Conservation (phyloP, 1,140 invertebrate species). For the Bombus pyrosoma region DNA sequence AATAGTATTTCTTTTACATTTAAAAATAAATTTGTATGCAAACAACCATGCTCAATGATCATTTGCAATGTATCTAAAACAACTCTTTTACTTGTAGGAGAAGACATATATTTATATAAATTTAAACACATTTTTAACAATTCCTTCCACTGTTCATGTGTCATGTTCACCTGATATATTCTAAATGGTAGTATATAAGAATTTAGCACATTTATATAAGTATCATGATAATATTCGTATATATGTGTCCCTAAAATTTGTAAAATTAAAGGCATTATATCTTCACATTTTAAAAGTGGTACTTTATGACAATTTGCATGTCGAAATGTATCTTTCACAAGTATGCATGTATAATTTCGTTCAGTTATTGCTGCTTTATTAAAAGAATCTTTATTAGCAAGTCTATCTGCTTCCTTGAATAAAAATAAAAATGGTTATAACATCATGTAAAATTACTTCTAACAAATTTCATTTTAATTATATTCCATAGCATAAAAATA, state of each 20-base stretch:
- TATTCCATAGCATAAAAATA: background rate
- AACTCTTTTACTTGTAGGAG: constrained; percentile 53
- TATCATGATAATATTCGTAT: constrained; percentile 67
- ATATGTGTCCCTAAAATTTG: constrained; percentile 59
- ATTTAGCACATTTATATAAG: constrained; percentile 66
- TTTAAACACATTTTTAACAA: constrained; percentile 60
- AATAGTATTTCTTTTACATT: constrained; percentile 61
- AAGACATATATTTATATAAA: constrained; percentile 58
- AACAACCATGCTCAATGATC: constrained; percentile 68
- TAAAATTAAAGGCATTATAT: constrained; percentile 61
- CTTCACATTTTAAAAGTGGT: constrained; percentile 53
- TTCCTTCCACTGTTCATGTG: constrained; percentile 68
- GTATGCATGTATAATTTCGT: constrained; percentile 15
- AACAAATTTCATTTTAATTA: background rate
- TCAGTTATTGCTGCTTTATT: constrained; percentile 38
- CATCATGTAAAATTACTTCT: background rate
- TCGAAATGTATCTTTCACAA: constrained; percentile 62
- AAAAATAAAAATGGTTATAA: background rate
- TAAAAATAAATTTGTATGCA: constrained; percentile 63
- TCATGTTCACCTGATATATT: constrained; percentile 62
- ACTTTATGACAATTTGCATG: constrained; percentile 45
- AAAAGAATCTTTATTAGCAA: constrained; percentile 41
- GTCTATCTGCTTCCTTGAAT: constrained; percentile 65
- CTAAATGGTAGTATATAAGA: constrained; percentile 66
- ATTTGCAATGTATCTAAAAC: constrained; percentile 63